Conservation (phyloP, 2,113 vertebrate genomes). For the Calidris pugnax region DNA sequence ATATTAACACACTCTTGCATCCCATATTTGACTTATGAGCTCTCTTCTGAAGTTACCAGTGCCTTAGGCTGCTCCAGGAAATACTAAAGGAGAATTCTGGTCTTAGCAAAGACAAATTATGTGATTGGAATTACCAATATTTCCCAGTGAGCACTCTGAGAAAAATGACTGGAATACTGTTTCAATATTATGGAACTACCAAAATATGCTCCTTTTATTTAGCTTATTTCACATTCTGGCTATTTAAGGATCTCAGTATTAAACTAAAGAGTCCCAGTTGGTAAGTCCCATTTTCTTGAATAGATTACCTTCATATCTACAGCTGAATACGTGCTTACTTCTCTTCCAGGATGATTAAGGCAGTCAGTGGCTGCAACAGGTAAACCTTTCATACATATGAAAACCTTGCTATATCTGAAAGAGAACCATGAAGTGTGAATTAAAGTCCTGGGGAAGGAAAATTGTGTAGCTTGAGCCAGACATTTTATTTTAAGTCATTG, state of each 20-base stretch:
- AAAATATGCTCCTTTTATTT: conserved; percentile 31
- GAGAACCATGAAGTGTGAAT: background rate
- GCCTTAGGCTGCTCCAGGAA: conserved; percentile 32
- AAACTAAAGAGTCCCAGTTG: background rate
- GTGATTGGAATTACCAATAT: conserved; percentile 8
- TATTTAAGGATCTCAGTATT: conserved; percentile 27
- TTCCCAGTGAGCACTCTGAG: conserved; percentile 49
- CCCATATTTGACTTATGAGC: conserved; percentile 25
- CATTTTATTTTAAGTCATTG: background rate
- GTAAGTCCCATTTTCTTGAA: background rate
- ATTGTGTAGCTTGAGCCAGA: background rate
- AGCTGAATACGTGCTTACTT: background rate
- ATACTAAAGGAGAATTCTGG: conserved; percentile 14
- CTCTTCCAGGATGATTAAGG: background rate
- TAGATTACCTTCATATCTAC: background rate
- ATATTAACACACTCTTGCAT: background rate
- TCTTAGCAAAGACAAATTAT: conserved; percentile 11
- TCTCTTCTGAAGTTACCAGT: conserved; percentile 20
- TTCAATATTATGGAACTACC: background rate
- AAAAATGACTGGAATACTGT: conserved; percentile 60
- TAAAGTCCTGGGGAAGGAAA: background rate
- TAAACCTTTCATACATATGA: background rate
- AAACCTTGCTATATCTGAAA: background rate
- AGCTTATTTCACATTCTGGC: background rate
- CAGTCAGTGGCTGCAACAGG: background rate